phyloP scores from a whole-genome alignment of 2,113 vertebrate species.

The Albula glossodonta region DNA sequence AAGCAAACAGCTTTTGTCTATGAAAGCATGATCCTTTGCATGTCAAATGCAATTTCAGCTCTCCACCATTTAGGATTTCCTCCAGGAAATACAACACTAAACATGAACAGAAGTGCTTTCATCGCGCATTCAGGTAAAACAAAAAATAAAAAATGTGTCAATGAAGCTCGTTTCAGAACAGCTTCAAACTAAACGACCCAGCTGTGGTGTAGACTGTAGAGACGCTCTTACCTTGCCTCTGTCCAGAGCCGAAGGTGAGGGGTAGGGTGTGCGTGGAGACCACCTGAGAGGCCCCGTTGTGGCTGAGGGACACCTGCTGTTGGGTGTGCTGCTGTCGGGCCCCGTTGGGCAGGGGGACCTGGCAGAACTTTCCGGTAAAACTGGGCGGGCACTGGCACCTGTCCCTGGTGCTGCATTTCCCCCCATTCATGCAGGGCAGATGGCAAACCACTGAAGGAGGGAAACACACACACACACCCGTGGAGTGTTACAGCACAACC shows the following conservation, averaged over 20 bases:
- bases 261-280: constrained; percentile 96
- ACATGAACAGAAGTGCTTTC: neutral
- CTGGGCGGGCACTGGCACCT: constrained; percentile 95
- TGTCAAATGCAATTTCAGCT: neutral
- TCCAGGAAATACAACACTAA: neutral
- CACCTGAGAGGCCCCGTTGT: constrained; percentile 75
- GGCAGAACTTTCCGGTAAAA: constrained; percentile 95
- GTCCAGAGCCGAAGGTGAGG: constrained; percentile 86
- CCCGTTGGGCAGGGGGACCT: constrained; percentile 79
- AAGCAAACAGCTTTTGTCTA: neutral
- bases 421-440: constrained; percentile 95
- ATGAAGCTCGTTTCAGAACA: neutral
- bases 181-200: neutral
- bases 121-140: neutral
- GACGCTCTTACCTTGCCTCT: constrained; percentile 80
- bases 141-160: neutral
- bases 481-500: neutral
- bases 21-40: neutral
- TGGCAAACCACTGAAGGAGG: constrained; percentile 90
- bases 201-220: neutral
- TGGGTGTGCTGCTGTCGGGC: constrained; percentile 59
- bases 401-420: constrained; percentile 90
- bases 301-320: constrained; percentile 60
- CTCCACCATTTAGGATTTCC: neutral
- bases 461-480: constrained; percentile 26